phyloP scores from a whole-genome alignment of 2,888 invertebrate genomes.

The Oxytorus armatus region DNA sequence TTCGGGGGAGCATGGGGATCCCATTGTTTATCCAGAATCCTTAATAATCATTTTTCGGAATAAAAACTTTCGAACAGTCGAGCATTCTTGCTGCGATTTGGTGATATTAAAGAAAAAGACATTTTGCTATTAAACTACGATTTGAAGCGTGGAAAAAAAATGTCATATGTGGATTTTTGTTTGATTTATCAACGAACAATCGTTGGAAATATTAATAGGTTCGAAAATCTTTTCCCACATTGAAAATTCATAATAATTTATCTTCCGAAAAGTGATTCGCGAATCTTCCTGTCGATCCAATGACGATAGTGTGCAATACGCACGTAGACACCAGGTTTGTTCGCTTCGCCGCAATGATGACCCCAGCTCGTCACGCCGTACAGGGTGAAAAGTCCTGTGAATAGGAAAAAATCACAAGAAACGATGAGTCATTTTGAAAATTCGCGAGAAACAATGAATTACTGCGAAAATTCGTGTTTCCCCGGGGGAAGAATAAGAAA shows the following conservation, averaged over 20 bases:
- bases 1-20: too few species aligned
- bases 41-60: too few species aligned
- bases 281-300: constrained; percentile 88
- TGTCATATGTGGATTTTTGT: not conserved
- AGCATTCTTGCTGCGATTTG: too few species aligned
- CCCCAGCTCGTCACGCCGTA: constrained; percentile 93
- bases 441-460: not conserved
- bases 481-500: constrained; percentile 1
- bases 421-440: not conserved
- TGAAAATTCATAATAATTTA: constrained; percentile 59
- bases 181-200: not conserved
- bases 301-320: constrained; percentile 88
- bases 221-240: not conserved
- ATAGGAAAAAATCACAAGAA: not conserved
- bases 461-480: constrained; percentile 2
- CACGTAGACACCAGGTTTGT: constrained; percentile 91
- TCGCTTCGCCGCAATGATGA: constrained; percentile 90
- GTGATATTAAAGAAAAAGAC: too few species aligned
- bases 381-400: constrained; percentile 87
- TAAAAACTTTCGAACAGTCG: too few species aligned
- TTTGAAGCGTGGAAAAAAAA: too few species aligned
- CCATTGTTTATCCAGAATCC: too few species aligned
- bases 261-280: constrained; percentile 77
- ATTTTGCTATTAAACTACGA: too few species aligned
- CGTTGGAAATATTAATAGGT: not conserved